Base-by-base conservation (phyloP, 2,797 vertebrate species). In the Margarornis squamiger region DNA sequence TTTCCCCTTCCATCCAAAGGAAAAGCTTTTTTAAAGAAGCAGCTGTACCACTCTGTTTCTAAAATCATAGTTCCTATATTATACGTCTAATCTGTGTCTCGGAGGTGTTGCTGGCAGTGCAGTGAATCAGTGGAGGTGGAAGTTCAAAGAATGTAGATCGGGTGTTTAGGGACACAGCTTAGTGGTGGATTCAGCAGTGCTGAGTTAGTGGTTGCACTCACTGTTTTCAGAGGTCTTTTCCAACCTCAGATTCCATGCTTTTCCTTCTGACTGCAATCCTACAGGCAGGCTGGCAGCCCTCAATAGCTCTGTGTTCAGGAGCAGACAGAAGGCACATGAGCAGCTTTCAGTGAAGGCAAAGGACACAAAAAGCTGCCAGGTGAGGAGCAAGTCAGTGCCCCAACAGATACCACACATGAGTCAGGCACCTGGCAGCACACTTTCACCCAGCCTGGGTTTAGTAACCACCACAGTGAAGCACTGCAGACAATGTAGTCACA, bases 291-390 rank as follows among this genome's bases (percentile, higher is more conserved):
- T 36, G 57, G 38, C 68, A 68, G 41, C 2, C 21, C 29, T 38
- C 32, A 9, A 23, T 0, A 75, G 12, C 27, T 36, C 8, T 1
- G 15, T 32, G 20, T 1, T 52, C 34, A 30, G 29, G 21, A 74
- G 27, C 1, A 2, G 24, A 23, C 2, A 61, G 30, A 29, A 85
- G 61, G 59, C 2, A 0, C 39, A 2, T 17, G 15, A 14, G 14
- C 26, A 71, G 57, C 38, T 77, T 68, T n/a, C 45, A 17, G 2
- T 12, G 70, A 74, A 67, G 59, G 63, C 26, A 26, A 30, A 62
- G 43, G 36, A 61, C 7, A 24, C 30, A 68, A 34, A 49, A 67
- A 39, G 23, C 15, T 29, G 57, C 6, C 0, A 1, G 19, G 36
- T 38, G n/a, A 79, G 67, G 21, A 48, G 38, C 48, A 71, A 72